Evolutionary conservation across 2,797 vertebrate genomes (phyloP).

Genomic region (Anomalospiza imberbis): DNA sequence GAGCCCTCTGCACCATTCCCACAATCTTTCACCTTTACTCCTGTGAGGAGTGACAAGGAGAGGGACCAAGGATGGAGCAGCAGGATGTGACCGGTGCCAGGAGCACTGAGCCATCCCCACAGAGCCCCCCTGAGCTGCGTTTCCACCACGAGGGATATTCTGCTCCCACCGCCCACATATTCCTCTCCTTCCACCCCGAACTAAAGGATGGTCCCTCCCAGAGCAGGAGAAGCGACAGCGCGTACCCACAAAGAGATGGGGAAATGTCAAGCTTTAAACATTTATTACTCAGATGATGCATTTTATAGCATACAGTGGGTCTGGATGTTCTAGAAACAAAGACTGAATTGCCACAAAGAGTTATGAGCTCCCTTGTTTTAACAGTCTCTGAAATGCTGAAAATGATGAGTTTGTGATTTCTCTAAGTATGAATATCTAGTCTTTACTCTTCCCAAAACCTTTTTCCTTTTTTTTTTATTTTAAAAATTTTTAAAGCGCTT

Average conservation of each 20-base stretch:
- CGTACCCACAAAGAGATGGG: conserved; percentile 14
- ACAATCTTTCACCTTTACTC: background rate
- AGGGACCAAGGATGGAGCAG: background rate
- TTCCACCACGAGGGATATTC: rapidly evolving
- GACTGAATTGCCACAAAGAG: conserved; percentile 49
- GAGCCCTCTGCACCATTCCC: background rate
- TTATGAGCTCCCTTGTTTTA: conserved; percentile 24
- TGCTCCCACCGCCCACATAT: rapidly evolving
- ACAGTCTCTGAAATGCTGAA: conserved; percentile 40
- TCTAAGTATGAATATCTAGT: conserved; percentile 24
- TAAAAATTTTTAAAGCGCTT: conserved; percentile 31
- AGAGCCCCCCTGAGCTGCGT: background rate
- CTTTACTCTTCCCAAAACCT: conserved; percentile 4
- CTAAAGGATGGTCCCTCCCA: background rate
- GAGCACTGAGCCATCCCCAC: too few relatives aligned
- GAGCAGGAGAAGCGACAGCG: background rate
- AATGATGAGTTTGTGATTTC: background rate
- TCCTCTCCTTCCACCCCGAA: background rate
- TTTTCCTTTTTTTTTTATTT: background rate
- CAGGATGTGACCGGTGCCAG: rapidly evolving
- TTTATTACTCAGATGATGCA: conserved; percentile 64
- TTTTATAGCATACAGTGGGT: conserved; percentile 62
- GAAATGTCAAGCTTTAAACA: conserved; percentile 49
- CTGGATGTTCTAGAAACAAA: conserved; percentile 62
- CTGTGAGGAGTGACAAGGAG: rapidly evolving